Base-by-base conservation (phyloP, 2,888 invertebrate species). In the Chymomyza caudatula region DNA sequence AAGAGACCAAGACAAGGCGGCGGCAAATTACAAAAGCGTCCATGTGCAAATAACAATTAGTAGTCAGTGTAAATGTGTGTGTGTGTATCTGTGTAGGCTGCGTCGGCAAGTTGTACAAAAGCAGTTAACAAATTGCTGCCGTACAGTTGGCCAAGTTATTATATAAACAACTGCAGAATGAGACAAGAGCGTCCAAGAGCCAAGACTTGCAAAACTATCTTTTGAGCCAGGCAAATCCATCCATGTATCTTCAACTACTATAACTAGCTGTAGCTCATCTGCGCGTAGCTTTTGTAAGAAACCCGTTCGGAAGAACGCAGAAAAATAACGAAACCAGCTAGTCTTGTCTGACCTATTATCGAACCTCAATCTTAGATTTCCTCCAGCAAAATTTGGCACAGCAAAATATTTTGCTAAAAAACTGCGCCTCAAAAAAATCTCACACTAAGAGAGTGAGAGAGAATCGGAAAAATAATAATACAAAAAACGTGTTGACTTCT, bases 11-110 rank as follows among this genome's bases (percentile, higher is more conserved):
- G 73, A 68, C 22, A 23, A 59, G 60, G 71, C 69, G 69, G 69
- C 67, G 61, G 59, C 63, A 74, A 68, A 73, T 67, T 64, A 73
- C 65, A 69, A 73, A 76, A 60, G 65, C 60, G 63, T 63, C 69
- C 52, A 60, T 65, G 67, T 71, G 73, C 75, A 75, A 73, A 75
- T 69, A 73, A 66, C 74, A 78, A 78, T 78, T 77, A 78, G 76
- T 69, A 65, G 65, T 23, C 60, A 70, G 60, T 55, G 62, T 64
- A 70, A 49, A 54, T 17, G n/a, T 58, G 11, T 52, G 22, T 56
- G 13, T 65, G 4, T 53, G 44, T 54, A 11, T 65, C 25, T 56
- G 60, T 64, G 67, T 59, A 64, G 63, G 74, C 65, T 65, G 63
- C 17, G 63, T 13, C 25, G 19, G 22, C 20, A 42, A n/a, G 64